These are phyloP conservation scores for Ennomos erosarius DNA, from an alignment of 2,888 invertebrate genomes.

Conservation along the genomic window DNA sequence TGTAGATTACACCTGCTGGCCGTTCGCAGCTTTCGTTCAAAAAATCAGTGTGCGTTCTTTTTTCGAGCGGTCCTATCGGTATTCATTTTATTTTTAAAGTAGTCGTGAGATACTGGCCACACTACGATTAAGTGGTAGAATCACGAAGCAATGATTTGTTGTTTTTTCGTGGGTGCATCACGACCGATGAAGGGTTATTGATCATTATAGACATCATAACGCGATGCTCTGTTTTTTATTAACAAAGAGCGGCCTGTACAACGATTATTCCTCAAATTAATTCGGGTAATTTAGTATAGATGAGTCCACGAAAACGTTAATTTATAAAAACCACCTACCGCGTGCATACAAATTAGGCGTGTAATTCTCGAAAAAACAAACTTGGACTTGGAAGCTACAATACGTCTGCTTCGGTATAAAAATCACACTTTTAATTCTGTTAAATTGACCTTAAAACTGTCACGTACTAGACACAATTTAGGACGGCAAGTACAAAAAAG, in stretches of 20 bases:
- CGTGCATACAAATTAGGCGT: slow-evolving; percentile 63
- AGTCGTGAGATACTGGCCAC: slow-evolving; percentile 81
- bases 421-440: slow-evolving; percentile 61
- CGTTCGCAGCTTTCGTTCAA: slow-evolving; percentile 82
- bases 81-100: slow-evolving; percentile 77
- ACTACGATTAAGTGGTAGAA: slow-evolving; percentile 81
- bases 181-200: slow-evolving; percentile 76
- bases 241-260: slow-evolving; percentile 58
- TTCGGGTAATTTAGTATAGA: slow-evolving; percentile 52
- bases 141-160: slow-evolving; percentile 73
- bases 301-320: slow-evolving; percentile 47
- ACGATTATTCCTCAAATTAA: slow-evolving; percentile 60
- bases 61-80: slow-evolving; percentile 67
- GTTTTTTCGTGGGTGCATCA: slow-evolving; percentile 66
- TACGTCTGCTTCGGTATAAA: slow-evolving; percentile 10
- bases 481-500: slow-evolving; percentile 45
- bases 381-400: slow-evolving; percentile 10
- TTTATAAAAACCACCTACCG: slow-evolving; percentile 66
- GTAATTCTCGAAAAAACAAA: slow-evolving; percentile 55
- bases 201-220: slow-evolving; percentile 78
- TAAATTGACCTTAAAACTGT: slow-evolving; percentile 72
- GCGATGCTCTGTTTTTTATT: slow-evolving; percentile 58
- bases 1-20: slow-evolving; percentile 83
- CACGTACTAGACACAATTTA: slow-evolving; percentile 67
- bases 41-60: slow-evolving; percentile 77